These are phyloP conservation scores for Galerucella calmariensis DNA, from an alignment of 2,888 invertebrate genomes.

Conservation along the genomic window DNA sequence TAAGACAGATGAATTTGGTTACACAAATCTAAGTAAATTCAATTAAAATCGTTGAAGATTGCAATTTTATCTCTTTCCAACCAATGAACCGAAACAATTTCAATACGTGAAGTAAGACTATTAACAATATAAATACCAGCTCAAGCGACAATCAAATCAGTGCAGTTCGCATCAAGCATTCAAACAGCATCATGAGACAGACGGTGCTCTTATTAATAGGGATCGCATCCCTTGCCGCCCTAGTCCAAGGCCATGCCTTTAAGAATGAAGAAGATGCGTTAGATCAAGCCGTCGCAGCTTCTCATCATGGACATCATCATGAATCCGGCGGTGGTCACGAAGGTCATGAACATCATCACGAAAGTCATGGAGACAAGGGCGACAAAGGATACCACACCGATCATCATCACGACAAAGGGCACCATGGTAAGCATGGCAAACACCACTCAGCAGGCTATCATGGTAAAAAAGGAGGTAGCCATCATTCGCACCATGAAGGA, in stretches of 20 bases:
- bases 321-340: conserved; percentile 78
- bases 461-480: conserved; percentile 81
- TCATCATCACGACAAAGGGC: conserved; percentile 83
- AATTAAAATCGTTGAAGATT: conserved; percentile 50
- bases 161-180: conserved; percentile 40
- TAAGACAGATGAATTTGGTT: conserved; percentile 37
- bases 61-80: conserved; percentile 47
- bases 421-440: conserved; percentile 79
- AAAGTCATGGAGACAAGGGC: conserved; percentile 79
- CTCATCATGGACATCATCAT: conserved; percentile 66
- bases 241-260: conserved; percentile 45
- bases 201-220: conserved; percentile 56
- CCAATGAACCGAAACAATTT: conserved; percentile 58
- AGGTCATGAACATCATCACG: conserved; percentile 75
- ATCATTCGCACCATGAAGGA: conserved; percentile 83
- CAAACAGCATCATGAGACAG: conserved; percentile 53
- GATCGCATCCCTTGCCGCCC: conserved; percentile 43
- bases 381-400: conserved; percentile 81
- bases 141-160: conserved; percentile 40
- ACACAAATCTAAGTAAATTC: conserved; percentile 41
- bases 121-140: conserved; percentile 55
- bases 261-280: conserved; percentile 33
- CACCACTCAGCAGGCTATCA: conserved; percentile 83
- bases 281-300: conserved; percentile 66
- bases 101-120: conserved; percentile 49